Base-by-base conservation (phyloP, 1,140 invertebrate species). In the Megathymus violae region DNA sequence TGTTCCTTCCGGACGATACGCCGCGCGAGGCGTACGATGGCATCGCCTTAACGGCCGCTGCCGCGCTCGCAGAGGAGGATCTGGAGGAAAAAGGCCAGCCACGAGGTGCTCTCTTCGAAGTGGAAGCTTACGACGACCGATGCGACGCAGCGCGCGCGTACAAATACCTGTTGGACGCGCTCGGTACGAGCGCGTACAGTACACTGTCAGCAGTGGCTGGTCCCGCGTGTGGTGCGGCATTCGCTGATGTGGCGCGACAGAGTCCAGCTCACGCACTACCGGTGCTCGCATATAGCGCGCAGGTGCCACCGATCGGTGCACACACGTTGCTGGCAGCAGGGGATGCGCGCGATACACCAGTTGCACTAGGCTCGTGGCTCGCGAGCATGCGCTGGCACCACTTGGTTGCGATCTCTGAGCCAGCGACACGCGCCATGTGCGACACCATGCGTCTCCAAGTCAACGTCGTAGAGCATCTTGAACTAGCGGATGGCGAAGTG, bases 181-280 rank as follows among this genome's bases (percentile, higher is more conserved):
- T 79, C 7, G 73, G 74, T 7, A 71, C 75, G 0, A 64, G 68
- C 9, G 85, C 82, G 46, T 87, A 77, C 62, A 78, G 75, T 9
- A 65, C 74, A 7, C 65, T 89, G 41, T 73, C 83, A 3, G 85
- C 80, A 0, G 74, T 85, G 34, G 80, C 78, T 1, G 87, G 85
- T 0, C 83, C 85, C 0, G 83, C 79, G 15, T 89, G 87, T 52
- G 83, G 71, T n/a, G 82, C 74, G 0, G 76, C 83, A 0, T 82
- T 79, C 60, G 73, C 80, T 0, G 85, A 81, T 60, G 79, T 81
- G 5, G 83, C 83, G 36, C 74, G 74, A 1, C 82, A 78, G 27
- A 71, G 70, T 34, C 64, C 74, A 3, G 52, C 72, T 17, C 74
- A 79, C 44, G 41, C 50, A 7, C 59, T 89, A 59, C 84, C 85